phyloP scores from a whole-genome alignment of 2,113 vertebrate species.

The Coturnix japonica region DNA sequence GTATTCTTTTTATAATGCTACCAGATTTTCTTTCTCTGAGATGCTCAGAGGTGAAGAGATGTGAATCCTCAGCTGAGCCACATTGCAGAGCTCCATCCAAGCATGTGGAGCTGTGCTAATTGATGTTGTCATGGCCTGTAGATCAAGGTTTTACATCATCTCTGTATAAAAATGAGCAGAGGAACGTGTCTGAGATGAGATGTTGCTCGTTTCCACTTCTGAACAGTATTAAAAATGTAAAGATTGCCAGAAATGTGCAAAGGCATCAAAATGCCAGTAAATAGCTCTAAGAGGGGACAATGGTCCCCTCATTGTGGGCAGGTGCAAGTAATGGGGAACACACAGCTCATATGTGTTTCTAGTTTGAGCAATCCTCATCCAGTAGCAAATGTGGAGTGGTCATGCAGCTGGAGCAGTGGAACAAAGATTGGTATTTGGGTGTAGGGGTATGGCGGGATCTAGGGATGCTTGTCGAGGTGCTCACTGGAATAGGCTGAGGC shows the following conservation, averaged over 20 bases:
- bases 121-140: neutral
- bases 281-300: neutral
- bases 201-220: neutral
- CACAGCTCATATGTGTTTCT: slow-evolving; percentile 2
- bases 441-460: neutral
- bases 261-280: neutral
- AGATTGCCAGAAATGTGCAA: neutral
- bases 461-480: neutral
- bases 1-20: neutral
- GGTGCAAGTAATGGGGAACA: neutral
- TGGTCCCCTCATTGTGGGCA: neutral
- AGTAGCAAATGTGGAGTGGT: slow-evolving; percentile 42
- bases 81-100: neutral
- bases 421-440: neutral
- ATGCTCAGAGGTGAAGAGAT: neutral
- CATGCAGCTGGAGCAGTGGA: neutral
- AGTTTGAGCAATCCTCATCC: slow-evolving; percentile 7
- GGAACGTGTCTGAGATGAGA: neutral
- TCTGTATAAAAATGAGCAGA: neutral
- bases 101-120: neutral
- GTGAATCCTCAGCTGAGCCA: neutral
- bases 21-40: neutral
- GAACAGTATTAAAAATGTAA: neutral
- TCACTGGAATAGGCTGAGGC: neutral
- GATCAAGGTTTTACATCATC: neutral